Evolutionary conservation across 2,888 invertebrate genomes (phyloP), one percentile per base, ranked within the genome.

Genomic region (Protodeltote pygarga): DNA sequence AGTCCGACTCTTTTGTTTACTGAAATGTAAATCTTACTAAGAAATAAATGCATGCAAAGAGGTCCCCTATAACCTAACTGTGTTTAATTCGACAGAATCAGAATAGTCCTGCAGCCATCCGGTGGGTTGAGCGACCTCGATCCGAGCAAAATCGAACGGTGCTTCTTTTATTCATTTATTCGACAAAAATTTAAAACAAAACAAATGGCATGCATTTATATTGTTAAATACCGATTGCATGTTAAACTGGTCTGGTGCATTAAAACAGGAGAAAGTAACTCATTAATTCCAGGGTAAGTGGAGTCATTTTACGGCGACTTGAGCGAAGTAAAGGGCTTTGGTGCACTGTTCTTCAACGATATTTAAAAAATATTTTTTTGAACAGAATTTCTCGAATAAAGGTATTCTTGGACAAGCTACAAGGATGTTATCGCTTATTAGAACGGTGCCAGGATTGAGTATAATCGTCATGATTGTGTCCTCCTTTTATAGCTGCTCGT

Each of bases 111-210:
- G 48, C 54, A 31, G 24, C 31, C 41, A 40, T 50, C 46, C 51
- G 45, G 37, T 39, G 60, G 52, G 77, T 73, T 81, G 67, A 74
- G 53, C 64, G 78, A 73, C 78, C 79, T 29, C 55, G 35, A 32
- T n/a, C 35, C 57, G 64, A 65, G 66, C 58, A 41, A 61, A 61
- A 62, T 50, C 58, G 44, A 58, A 51, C 41, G 29, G 40, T 49
- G 47, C 48, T 51, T 58, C 73, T 68, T 62, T 54, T 58, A 71
- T 60, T 68, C 70, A 70, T 70, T 73, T 58, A 68, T 55, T 60
- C 57, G 41, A 58, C 52, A 51, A 65, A 63, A 63, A n/a, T n/a
- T 40, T 64, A 66, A 59, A 64, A 39, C 40, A 52, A 67, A 66
- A 51, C 45, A 48, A 34, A 41, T 11, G 14, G 11, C 25, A 14